A percentile compares a stretch with the other conserved stretches of the same genome.
Evolutionary conservation across 2,113 vertebrate species (phyloP).

Genomic region (Tachysurus vachellii): DNA sequence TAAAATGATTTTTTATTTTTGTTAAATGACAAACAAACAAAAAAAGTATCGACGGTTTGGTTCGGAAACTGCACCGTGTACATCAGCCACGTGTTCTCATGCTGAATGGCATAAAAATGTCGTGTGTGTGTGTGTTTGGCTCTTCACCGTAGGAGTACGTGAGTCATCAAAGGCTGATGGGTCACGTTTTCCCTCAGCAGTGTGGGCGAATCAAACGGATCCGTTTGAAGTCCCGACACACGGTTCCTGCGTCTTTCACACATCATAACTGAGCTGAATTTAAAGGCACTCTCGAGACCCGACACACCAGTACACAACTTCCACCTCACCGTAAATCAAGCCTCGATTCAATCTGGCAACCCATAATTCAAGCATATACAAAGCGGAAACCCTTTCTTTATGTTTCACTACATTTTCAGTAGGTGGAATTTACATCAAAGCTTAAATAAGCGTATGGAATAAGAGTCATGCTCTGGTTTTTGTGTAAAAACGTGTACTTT

Average conservation of each 20-base stretch:
- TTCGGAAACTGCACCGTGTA: constrained; percentile 5
- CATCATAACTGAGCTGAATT: constrained; percentile 1
- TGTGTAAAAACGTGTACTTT: not conserved
- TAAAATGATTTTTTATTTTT: not conserved
- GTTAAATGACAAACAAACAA: not conserved
- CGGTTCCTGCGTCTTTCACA: not conserved
- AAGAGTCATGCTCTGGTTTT: not conserved
- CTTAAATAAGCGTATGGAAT: not conserved
- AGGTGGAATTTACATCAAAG: not conserved
- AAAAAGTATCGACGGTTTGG: not conserved
- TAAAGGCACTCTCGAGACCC: not conserved
- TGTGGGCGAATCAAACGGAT: constrained; percentile 24
- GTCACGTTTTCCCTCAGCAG: constrained; percentile 27
- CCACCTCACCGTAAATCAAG: not conserved
- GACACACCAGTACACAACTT: not conserved
- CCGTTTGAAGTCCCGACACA: constrained; percentile 38
- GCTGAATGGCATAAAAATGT: not conserved
- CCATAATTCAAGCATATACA: not conserved
- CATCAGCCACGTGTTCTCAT: constrained; percentile 7
- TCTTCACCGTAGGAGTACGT: constrained; percentile 31
- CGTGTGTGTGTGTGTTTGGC: constrained; percentile 23
- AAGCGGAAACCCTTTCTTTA: not conserved
- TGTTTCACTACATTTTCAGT: too few relatives aligned
- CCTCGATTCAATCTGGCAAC: not conserved
- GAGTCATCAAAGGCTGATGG: constrained; percentile 43